Percentiles rank a stretch among this genome's conserved stretches.
Evolutionary conservation across 1,140 invertebrate species (phyloP).

Genomic region (Ceratoteleas bidentatus): DNA sequence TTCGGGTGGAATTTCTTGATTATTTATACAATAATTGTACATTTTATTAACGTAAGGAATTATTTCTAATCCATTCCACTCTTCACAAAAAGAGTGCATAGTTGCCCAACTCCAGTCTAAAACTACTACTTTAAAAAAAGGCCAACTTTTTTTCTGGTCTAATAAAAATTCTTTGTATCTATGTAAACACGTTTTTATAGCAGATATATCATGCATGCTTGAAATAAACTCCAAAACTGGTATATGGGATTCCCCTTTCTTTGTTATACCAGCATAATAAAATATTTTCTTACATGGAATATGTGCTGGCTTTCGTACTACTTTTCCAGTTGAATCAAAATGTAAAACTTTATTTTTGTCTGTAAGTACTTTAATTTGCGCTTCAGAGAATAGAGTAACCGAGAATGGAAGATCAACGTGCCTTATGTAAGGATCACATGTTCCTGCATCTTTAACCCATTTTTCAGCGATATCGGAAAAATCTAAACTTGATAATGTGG

Average conservation of each 20-base stretch:
- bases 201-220: neutral
- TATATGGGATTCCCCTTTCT: neutral
- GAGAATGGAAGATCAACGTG: slow-evolving; percentile 1
- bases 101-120: slow-evolving; percentile 12
- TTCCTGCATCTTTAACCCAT: neutral
- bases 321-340: slow-evolving; percentile 3
- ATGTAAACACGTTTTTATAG: neutral
- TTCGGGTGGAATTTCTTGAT: too few relatives aligned
- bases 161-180: slow-evolving; percentile 5
- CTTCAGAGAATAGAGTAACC: neutral
- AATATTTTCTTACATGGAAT: slow-evolving; percentile 4
- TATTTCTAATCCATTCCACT: too few relatives aligned
- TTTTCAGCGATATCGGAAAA: neutral
- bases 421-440: slow-evolving; percentile 3
- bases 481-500: neutral
- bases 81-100: slow-evolving; percentile 9
- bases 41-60: too few relatives aligned
- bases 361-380: neutral
- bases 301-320: slow-evolving; percentile 1
- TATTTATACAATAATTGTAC: too few relatives aligned
- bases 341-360: neutral
- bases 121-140: slow-evolving; percentile 4
- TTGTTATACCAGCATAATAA: slow-evolving; percentile 2
- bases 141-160: neutral
- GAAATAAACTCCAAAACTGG: slow-evolving; percentile 5